Base-by-base conservation (phyloP, 1,140 invertebrate species). In the Arion vulgaris region DNA sequence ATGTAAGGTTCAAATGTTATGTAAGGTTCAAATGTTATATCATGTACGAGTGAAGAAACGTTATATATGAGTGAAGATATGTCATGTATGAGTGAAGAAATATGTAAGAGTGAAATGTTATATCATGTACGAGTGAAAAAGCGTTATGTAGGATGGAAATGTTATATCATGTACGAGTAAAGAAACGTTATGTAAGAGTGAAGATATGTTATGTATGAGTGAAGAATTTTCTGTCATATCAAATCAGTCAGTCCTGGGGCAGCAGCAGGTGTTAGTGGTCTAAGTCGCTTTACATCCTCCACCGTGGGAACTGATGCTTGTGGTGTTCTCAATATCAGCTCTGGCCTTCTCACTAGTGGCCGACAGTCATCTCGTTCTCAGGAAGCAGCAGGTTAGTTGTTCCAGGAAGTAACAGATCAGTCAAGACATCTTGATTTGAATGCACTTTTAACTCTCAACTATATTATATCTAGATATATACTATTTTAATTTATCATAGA, bases 251-350 rank as follows among this genome's bases (percentile, higher is more conserved):
- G 83, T 45, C 80, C 86, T n/a, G 72, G 78, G 72, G 73, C 74
- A 62, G 88, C 86, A 15, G 84, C 89, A 26, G 88, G 88, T 36
- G 86, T 89, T 4, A 90, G 90, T 86, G 90, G 89, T 62, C 79
- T 90, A 23, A 90, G 84, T 73, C 74, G 88, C 0, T 91, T 91
- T 78, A 87, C 84, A 23, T 85, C 84, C 17, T 83, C 79, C 57
- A 84, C 83, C 71, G 49, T 85, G 69, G 41, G 82, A 74, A 36
- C 83, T 72, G 45, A 80, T 66, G 69, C 45, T 36, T 62, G 77
- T 34, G 82, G 81, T 28, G 95, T 95, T 0, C 94, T 95, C 53
- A 95, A 94, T 81, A 93, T 95, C 17, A 95, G 94, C 81, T 93
- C 94, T 80, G 94, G 95, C 23, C 79, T 90, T 28, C 81, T 87